Base-by-base conservation (phyloP, 2,113 vertebrate species). In the Corythaeola cristata region DNA sequence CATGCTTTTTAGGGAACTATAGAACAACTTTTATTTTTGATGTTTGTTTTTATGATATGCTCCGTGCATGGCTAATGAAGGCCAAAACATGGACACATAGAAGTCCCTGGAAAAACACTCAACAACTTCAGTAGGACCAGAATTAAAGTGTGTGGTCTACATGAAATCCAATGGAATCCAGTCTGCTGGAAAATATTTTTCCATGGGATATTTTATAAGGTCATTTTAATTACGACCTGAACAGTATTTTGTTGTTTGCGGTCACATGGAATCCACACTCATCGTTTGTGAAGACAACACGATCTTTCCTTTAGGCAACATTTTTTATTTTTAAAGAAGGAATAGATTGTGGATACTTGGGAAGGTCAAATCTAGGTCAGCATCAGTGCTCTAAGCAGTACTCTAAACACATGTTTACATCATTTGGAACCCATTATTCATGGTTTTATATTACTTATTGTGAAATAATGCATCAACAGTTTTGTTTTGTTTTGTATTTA, bases 401-500 rank as follows among this genome's bases (percentile, higher is more conserved):
- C 93, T 96, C 55, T 79, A 76, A 81, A 94, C 96, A 93, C 92
- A 94, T 95, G 95, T 93, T 96, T 91, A 94, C 96, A 95, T 96
- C 96, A 94, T 97, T 95, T 93, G 93, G 95, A 98, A 93, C 88
- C 96, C 92, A 96, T 96, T 97, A 94, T 97, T 96, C 96, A 94
- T 94, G 89, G 93, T 93, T 96, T 96, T 96, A 93, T 93, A 94
- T 97, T 96, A 84, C 94, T 96, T 97, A 95, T 97, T 97, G 93
- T 93, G 91, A 97, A 97, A 97, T 96, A 96, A 95, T n/a, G 66
- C 94, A 97, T 92, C 93, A 95, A 95, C 93, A 85, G 87, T 97
- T 97, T 95, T 96, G 91, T 91, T 96, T 97, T 96, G 93, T 97
- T 97, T 97, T 95, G 92, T 97, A 96, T 95, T 96, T 97, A 96